Conservation (phyloP, 2,113 vertebrate genomes). For the Hypomesus transpacificus region DNA sequence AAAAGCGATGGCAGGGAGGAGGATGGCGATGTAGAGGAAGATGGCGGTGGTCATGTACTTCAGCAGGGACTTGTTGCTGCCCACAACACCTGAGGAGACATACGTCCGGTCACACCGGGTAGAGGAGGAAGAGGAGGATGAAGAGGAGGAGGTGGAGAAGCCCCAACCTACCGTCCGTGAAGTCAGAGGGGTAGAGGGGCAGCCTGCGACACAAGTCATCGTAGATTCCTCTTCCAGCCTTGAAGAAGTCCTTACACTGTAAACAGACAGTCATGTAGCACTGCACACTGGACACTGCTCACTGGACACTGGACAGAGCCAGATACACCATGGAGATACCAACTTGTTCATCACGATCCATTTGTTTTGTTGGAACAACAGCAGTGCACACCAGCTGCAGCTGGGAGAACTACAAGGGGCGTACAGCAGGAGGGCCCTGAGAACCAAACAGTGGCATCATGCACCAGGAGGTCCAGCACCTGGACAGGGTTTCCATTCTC, state of each 20-base stretch:
- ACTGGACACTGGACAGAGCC: too few species aligned
- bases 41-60: constrained; percentile 97
- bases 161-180: constrained; percentile 86
- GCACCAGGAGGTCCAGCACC: too few species aligned
- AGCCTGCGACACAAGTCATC: constrained; percentile 88
- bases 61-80: constrained; percentile 90
- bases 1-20: constrained; percentile 96
- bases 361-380: too few species aligned
- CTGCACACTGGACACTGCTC: too few species aligned
- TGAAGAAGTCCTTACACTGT: constrained; percentile 79
- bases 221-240: constrained; percentile 87
- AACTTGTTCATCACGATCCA: too few species aligned
- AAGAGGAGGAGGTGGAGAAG: neutral
- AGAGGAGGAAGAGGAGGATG: neutral
- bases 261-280: constrained; percentile 38
- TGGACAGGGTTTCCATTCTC: too few species aligned
- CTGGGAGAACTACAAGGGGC: too few species aligned
- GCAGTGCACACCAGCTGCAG: too few species aligned
- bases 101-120: constrained; percentile 23
- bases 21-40: constrained; percentile 96
- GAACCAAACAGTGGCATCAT: too few species aligned
- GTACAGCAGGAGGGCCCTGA: too few species aligned
- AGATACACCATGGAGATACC: too few species aligned
- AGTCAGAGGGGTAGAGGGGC: constrained; percentile 90
- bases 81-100: constrained; percentile 81